These are phyloP conservation scores for Nomada fabriciana DNA, from an alignment of 2,888 invertebrate genomes.

Conservation along the genomic window DNA sequence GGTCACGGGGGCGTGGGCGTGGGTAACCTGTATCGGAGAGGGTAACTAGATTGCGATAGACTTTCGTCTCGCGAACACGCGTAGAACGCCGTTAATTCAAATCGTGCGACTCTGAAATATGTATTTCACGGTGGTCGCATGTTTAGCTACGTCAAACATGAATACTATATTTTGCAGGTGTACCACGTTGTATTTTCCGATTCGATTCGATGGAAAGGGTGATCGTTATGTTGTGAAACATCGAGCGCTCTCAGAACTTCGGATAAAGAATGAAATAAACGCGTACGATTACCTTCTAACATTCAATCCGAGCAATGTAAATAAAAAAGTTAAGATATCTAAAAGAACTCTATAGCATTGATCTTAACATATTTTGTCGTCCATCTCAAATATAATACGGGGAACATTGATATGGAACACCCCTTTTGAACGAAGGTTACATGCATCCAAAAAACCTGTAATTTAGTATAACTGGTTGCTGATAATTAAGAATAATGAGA, in stretches of 20 bases:
- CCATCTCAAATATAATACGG: too few species aligned
- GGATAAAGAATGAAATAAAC: background rate
- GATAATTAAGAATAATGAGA: slow-evolving; percentile 56
- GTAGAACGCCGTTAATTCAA: background rate
- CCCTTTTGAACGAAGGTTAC: background rate
- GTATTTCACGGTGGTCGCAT: background rate
- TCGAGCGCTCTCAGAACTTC: background rate
- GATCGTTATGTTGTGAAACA: slow-evolving; percentile 31
- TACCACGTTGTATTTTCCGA: slow-evolving; percentile 25
- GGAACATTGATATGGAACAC: background rate
- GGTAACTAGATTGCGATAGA: background rate
- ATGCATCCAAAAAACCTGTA: slow-evolving; percentile 49
- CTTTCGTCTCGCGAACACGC: background rate
- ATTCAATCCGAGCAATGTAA: background rate
- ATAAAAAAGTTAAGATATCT: too few species aligned
- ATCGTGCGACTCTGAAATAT: background rate
- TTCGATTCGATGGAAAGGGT: slow-evolving; percentile 42
- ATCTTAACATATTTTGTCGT: background rate
- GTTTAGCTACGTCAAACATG: background rate
- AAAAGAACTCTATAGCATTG: background rate
- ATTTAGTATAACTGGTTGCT: slow-evolving; percentile 34
- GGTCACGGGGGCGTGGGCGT: too few species aligned
- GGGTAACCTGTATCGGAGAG: too few species aligned
- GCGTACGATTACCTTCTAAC: background rate
- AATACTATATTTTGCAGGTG: slow-evolving; percentile 19